Conservation (phyloP, 2,888 invertebrate genomes). For the Ephialtes manifestator region DNA sequence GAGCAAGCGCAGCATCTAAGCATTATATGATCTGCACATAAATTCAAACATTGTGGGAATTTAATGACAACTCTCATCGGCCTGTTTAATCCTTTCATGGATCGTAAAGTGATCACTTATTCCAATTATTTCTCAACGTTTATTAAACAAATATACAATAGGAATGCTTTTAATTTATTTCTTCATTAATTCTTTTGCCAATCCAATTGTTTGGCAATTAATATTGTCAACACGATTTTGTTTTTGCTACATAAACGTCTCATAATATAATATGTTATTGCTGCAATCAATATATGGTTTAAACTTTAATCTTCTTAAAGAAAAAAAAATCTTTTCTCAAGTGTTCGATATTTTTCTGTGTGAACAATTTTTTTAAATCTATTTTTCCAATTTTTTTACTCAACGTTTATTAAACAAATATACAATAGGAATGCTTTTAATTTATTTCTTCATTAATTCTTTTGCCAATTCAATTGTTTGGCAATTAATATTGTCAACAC, state of each 20-base stretch:
- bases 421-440: no score
- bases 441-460: no score
- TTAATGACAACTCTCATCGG: slow-evolving; percentile 9
- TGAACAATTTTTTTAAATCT: no score
- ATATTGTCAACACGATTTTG: not conserved
- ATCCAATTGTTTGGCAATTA: not conserved
- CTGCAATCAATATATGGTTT: no score
- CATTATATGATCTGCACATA: slow-evolving; percentile 11
- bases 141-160: not conserved
- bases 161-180: not conserved
- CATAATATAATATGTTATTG: no score
- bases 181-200: not conserved
- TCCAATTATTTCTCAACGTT: not conserved
- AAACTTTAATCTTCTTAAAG: no score
- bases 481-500: no score
- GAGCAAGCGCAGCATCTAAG: slow-evolving; percentile 6
- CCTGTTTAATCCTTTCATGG: not conserved
- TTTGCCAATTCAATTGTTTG: no score
- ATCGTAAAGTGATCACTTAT: not conserved
- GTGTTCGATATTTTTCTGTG: no score
- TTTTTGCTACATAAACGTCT: not conserved
- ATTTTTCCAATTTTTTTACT: no score
- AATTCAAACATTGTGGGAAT: slow-evolving; percentile 11
- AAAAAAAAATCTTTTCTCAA: no score
- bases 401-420: no score